Evolutionary conservation across 2,888 invertebrate species (phyloP), one percentile per base, ranked within the genome.

Genomic region (Clanis bilineata): DNA sequence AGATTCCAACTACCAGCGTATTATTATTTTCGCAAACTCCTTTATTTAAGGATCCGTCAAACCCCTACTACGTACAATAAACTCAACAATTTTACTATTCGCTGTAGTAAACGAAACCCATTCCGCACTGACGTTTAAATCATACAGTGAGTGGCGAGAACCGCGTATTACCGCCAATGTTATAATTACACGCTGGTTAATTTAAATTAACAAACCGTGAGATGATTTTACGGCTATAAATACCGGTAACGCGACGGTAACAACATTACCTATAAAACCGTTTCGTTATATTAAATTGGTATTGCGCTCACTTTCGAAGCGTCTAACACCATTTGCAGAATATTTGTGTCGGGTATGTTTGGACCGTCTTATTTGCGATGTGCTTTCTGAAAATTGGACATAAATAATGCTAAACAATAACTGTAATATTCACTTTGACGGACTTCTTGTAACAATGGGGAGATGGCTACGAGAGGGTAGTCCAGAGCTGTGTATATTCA

Each of bases 121-220:
- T 51, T 51, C 51, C 18, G 5, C 9, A 18, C 51, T 51, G 58
- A 59, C 59, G 72, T 77, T 77, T 80, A 84, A 84, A 81, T 80
- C 76, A 76, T 76, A 77, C 72, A 74, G 66, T 76, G 74, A 79
- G 76, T 76, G 80, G 80, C 82, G 79, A 32, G 45, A 45, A 45
- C 28, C 51, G 51, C 74, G 83, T 77, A 72, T 67, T 68, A 74
- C 73, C 72, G 77, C 72, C 74, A 77, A 80, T 79, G 76, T 79
- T 75, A 78, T 85, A 85, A 87, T 88, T 86, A 86, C 79, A 77
- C 77, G 80, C 80, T 78, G 75, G 82, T 85, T 83, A 83, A 85
- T 85, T 82, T 79, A 79, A 80, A 86, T 85, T 82, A 87, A 85
- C 82, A 74, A 81, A 81, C 82, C 79, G 74, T 81, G 76, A 77